Percentiles rank a stretch among this genome's conserved stretches.
Conservation (phyloP, 2,797 vertebrate species). For the Myoxocephalus aenaeus region DNA sequence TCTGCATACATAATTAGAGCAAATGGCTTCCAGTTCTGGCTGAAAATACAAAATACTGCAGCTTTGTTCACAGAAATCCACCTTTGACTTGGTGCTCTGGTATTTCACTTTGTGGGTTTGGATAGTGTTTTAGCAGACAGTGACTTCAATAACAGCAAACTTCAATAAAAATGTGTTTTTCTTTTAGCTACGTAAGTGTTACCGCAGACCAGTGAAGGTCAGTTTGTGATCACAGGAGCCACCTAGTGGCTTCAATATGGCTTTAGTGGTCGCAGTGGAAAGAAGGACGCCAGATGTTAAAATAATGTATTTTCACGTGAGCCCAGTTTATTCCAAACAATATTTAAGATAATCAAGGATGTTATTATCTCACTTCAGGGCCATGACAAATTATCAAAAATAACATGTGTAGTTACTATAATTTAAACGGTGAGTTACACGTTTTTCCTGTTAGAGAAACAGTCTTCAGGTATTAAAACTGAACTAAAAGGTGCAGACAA, state of each 20-base stretch:
- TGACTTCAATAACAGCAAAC: background rate
- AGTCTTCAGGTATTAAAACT: background rate
- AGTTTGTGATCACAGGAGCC: conserved; percentile 48
- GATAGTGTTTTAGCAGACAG: background rate
- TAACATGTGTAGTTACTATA: background rate
- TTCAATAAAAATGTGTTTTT: conserved; percentile 18
- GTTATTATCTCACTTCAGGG: background rate
- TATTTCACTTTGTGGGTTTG: conserved; percentile 1
- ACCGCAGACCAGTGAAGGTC: conserved; percentile 31
- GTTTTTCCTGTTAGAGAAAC: background rate
- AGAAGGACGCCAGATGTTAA: background rate
- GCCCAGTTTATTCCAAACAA: conserved; percentile 57
- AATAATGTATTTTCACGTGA: conserved; percentile 15
- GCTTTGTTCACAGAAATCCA: background rate
- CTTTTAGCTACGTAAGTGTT: background rate
- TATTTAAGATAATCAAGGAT: conserved; percentile 9
- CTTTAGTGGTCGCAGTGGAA: background rate
- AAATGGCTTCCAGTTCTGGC: background rate
- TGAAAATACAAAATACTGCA: background rate
- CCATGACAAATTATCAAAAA: background rate
- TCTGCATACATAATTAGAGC: conserved; percentile 4
- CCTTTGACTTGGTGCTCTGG: background rate
- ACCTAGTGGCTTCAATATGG: conserved; percentile 35
- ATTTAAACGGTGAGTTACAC: background rate
- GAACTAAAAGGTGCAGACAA: background rate